Evolutionary conservation across 1,140 invertebrate species (phyloP), one percentile per base, ranked within the genome.

Genomic region (Drosophila kohkoa): DNA sequence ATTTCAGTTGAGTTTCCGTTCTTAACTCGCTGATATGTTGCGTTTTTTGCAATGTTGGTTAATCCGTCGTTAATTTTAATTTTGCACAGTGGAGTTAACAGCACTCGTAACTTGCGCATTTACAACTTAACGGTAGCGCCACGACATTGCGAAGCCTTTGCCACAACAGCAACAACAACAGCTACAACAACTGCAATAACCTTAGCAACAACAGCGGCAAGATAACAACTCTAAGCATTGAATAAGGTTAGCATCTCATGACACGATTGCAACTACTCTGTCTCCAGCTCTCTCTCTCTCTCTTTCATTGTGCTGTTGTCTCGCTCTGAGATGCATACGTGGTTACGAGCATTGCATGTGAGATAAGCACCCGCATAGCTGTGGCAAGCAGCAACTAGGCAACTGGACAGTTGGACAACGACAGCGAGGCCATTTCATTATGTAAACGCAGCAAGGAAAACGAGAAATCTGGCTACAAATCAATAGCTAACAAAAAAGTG

Each of bases 401-500:
- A 59, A 38, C 15, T 49, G 16, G 25, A 30, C 49, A 52, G 7
- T 10, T 5, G 51, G 51, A 35, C 51, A 54, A 15, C 11, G 46
- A 15, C 58, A 32, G 51, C 81, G 72, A 83, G 80, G 82, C 83
- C 82, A 88, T 75, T 88, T 82, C 72, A 80, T 87, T 87, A 87
- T 87, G 77, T 87, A 87, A 87, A 88, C 80, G 66, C 64, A 70
- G 72, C 82, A 87, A 87, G 83, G 83, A 83, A 83, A 87, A 88
- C 83, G 82, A 87, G 83, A 87, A 87, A 87, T 88, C 83, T 87
- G 77, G 85, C 83, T 20, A 83, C 83, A 87, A 87, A 87, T 87
- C 83, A 88, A 88, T 87, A 83, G 80, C 5, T 10, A 38, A 79
- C 82, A 87, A 38, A 66, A 66, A 52, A 63, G 32, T 71, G 60